Conservation (phyloP, 2,797 vertebrate species). For the Capromys pilorides region DNA sequence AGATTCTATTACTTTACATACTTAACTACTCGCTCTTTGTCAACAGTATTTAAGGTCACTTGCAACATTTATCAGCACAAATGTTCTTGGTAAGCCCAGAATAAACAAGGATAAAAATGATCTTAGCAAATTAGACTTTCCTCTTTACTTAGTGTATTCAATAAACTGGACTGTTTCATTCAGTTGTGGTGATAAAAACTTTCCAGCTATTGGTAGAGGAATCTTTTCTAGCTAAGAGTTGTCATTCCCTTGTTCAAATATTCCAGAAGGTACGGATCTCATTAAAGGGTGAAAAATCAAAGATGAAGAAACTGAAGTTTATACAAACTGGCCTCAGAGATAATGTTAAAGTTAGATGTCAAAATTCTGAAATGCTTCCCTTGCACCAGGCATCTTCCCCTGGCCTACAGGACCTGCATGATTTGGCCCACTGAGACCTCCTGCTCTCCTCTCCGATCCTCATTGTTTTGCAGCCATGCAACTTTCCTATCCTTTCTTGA, state of each 20-base stretch:
- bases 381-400: not conserved
- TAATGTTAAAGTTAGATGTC: not conserved
- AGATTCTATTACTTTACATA: not conserved
- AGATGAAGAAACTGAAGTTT: constrained; percentile 25
- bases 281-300: not conserved
- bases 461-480: too few species aligned
- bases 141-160: not conserved
- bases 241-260: not conserved
- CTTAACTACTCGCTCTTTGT: not conserved
- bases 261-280: not conserved
- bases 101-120: not conserved
- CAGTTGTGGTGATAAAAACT: not conserved
- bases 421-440: fast-evolving
- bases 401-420: too few species aligned
- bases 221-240: not conserved
- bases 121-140: not conserved
- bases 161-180: not conserved
- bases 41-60: not conserved
- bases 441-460: not conserved
- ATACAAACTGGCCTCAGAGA: not conserved
- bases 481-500: not conserved
- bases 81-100: not conserved
- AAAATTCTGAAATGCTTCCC: not conserved
- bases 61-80: not conserved
- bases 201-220: not conserved